These are phyloP conservation scores for Leptatherina wallacei DNA, from an alignment of 2,797 vertebrate species.

Conservation along the genomic window DNA sequence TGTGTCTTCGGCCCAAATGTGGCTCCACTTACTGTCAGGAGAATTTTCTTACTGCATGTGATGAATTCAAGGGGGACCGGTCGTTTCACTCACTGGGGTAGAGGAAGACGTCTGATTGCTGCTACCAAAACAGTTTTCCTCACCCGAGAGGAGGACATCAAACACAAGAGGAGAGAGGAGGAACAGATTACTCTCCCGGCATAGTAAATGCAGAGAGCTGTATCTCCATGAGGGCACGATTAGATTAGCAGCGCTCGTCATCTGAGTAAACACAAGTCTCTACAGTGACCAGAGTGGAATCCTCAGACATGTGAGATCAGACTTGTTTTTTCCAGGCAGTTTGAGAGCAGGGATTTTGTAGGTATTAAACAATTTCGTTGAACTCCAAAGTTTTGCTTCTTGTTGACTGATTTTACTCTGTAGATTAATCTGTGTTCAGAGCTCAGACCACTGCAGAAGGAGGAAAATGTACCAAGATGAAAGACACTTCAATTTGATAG, in stretches of 20 bases:
- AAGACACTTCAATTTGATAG: too few relatives aligned
- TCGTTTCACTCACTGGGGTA: constrained; percentile 20
- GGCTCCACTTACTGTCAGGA: constrained; percentile 68
- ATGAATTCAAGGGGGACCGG: constrained; percentile 57
- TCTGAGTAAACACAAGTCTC: constrained; percentile 60
- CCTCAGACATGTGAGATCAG: constrained; percentile 16
- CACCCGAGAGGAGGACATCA: constrained; percentile 44
- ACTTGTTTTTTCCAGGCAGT: constrained; percentile 42
- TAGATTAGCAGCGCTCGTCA: constrained; percentile 57
- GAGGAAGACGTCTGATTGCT: constrained; percentile 45
- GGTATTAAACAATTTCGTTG: too few relatives aligned
- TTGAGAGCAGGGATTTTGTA: constrained; percentile 7
- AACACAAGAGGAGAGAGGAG: constrained; percentile 36
- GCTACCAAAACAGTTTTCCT: constrained; percentile 57
- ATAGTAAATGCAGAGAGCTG: constrained; percentile 50
- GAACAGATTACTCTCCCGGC: constrained; percentile 33
- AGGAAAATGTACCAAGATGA: too few relatives aligned
- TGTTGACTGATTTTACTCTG: too few relatives aligned
- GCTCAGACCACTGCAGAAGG: too few relatives aligned
- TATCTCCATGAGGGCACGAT: constrained; percentile 58
- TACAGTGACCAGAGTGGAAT: constrained; percentile 45
- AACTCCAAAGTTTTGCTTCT: too few relatives aligned
- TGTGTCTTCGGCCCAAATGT: constrained; percentile 50
- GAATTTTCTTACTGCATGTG: constrained; percentile 57
- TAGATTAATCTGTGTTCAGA: too few relatives aligned